These are phyloP conservation scores for Pollenia labialis DNA, from an alignment of 2,888 invertebrate species.

Conservation along the genomic window DNA sequence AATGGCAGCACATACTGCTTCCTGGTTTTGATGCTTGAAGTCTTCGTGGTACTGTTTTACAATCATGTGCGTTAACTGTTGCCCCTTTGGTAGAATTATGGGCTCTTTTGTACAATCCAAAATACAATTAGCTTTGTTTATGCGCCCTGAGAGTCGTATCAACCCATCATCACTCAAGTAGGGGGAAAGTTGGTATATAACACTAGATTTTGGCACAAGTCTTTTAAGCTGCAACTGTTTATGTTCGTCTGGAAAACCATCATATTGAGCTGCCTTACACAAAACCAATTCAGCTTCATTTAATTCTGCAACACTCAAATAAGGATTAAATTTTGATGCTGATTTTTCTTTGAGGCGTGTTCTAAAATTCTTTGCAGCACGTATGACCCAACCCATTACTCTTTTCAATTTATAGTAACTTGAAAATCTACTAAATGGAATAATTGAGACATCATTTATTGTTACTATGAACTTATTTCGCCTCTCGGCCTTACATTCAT, in stretches of 20 bases:
- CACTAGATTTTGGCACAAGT: no score
- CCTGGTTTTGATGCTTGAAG: slow-evolving; percentile 51
- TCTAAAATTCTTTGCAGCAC: no score
- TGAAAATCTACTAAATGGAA: slow-evolving; percentile 22
- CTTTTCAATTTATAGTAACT: slow-evolving; percentile 3
- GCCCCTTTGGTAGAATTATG: slow-evolving; percentile 27
- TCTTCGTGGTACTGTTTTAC: slow-evolving; percentile 41
- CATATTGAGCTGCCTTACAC: no score
- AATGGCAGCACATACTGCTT: slow-evolving; percentile 34
- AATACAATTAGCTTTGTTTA: slow-evolving; percentile 19
- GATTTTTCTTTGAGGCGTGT: no score
- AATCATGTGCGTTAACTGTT: slow-evolving; percentile 9
- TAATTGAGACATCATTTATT: slow-evolving; percentile 7
- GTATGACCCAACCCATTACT: no score
- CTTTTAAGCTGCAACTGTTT: no score
- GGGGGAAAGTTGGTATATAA: no score
- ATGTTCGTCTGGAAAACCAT: no score
- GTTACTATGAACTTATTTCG: slow-evolving; percentile 40
- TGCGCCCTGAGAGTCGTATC: slow-evolving; percentile 41
- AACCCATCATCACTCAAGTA: no score
- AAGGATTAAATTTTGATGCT: no score
- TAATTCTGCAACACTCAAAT: no score
- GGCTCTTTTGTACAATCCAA: not conserved
- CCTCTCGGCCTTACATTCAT: not conserved
- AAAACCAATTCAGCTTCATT: no score